Conservation (phyloP, 2,888 invertebrate species). For the Hypercompe scribonia region DNA sequence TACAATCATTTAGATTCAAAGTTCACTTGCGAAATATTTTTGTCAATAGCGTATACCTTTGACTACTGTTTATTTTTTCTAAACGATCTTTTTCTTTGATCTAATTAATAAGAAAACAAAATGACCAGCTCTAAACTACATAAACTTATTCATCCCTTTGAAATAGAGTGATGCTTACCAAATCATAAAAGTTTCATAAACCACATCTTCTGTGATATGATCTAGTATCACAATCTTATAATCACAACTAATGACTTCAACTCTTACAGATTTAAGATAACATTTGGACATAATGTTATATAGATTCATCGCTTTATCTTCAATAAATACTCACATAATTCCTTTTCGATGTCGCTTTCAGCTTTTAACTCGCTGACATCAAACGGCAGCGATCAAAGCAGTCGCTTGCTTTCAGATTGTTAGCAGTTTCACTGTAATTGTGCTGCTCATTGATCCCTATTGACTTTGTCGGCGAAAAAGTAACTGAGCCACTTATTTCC, state of each 20-base stretch:
- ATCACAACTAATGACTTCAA: neutral
- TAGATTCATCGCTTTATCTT: neutral
- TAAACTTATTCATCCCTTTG: neutral
- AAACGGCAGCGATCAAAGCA: slow-evolving; percentile 13
- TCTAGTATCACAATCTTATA: neutral
- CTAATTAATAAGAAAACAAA: neutral
- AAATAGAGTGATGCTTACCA: neutral
- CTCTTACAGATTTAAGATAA: neutral
- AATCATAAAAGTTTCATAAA: neutral
- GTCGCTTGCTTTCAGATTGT: slow-evolving; percentile 13
- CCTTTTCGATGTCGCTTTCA: neutral
- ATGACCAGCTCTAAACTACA: neutral
- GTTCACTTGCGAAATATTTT: neutral
- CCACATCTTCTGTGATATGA: neutral
- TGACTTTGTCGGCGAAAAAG: slow-evolving; percentile 14
- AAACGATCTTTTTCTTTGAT: neutral
- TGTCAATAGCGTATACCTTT: neutral
- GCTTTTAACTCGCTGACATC: slow-evolving; percentile 4
- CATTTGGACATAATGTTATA: neutral
- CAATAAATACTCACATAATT: slow-evolving; percentile 1
- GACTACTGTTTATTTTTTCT: neutral
- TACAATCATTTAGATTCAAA: neutral
- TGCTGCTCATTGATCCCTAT: slow-evolving; percentile 20
- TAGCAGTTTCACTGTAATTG: slow-evolving; percentile 18
- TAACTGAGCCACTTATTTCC: slow-evolving; percentile 17